These are phyloP conservation scores for Theristicus caerulescens DNA, from an alignment of 2,113 vertebrate species.

Conservation along the genomic window DNA sequence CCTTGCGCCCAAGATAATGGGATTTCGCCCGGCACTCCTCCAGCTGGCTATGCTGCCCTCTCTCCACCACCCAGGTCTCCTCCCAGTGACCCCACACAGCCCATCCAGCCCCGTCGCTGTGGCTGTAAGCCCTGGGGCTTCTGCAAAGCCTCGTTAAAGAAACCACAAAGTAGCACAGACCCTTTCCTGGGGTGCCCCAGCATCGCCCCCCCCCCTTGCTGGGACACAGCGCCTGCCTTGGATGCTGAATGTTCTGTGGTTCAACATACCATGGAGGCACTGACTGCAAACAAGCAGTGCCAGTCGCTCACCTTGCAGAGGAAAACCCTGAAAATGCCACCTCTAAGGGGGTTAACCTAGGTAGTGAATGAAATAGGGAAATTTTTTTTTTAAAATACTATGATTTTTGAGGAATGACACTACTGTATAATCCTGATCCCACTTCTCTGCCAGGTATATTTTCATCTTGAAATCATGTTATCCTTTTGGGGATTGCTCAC, in stretches of 20 bases:
- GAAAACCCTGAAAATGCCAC: not conserved
- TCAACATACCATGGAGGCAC: not conserved
- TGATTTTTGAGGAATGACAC: not conserved
- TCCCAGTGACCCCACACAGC: not conserved
- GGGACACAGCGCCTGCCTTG: not conserved
- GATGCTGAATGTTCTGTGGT: not conserved
- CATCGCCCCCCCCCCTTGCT: accelerated
- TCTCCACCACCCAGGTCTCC: not conserved
- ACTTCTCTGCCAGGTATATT: not conserved
- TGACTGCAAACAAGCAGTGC: not conserved
- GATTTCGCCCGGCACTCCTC: not conserved
- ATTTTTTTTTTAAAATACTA: not conserved
- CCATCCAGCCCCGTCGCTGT: not conserved
- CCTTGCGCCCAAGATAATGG: not conserved
- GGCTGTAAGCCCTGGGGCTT: not conserved
- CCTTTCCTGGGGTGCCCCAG: not conserved
- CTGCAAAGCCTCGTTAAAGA: not conserved
- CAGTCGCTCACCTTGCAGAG: not conserved
- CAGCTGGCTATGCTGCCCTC: not conserved
- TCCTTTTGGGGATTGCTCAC: not conserved
- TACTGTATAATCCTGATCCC: not conserved
- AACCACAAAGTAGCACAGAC: not conserved
- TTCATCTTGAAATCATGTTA: not conserved
- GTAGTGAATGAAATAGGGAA: not conserved
- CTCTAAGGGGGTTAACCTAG: not conserved